These are phyloP conservation scores for Platalea minor DNA, from an alignment of 2,797 vertebrate genomes.

Conservation along the genomic window DNA sequence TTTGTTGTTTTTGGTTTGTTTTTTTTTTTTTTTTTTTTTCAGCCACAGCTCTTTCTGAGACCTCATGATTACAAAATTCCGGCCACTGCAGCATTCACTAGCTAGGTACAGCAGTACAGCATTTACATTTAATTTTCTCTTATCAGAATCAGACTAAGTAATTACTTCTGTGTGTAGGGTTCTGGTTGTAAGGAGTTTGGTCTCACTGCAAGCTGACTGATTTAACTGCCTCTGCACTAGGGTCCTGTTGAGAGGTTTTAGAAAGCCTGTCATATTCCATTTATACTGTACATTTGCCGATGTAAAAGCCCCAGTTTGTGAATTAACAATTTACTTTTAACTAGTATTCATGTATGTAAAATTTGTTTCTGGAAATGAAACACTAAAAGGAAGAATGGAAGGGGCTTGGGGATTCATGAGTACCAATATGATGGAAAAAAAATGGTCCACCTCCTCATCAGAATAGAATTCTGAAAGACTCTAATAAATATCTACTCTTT, in stretches of 20 bases:
- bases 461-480: background rate
- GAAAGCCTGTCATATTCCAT: background rate
- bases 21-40: no score
- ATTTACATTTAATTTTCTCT: slow-evolving; percentile 16
- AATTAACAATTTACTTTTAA: background rate
- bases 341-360: background rate
- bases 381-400: background rate
- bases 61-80: background rate
- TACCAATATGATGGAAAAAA: background rate
- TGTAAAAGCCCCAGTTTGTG: background rate
- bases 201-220: background rate
- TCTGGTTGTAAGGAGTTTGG: background rate
- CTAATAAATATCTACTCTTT: background rate
- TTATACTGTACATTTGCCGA: background rate
- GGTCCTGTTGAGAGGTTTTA: background rate
- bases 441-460: background rate
- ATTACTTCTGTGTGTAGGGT: background rate
- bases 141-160: background rate
- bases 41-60: background rate
- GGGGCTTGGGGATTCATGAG: background rate
- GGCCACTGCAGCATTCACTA: background rate
- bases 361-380: background rate
- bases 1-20: background rate
- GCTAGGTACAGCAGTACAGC: background rate
- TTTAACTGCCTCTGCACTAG: background rate